Evolutionary conservation across 2,797 vertebrate species (phyloP).

Genomic region (Uromys caudimaculatus): DNA sequence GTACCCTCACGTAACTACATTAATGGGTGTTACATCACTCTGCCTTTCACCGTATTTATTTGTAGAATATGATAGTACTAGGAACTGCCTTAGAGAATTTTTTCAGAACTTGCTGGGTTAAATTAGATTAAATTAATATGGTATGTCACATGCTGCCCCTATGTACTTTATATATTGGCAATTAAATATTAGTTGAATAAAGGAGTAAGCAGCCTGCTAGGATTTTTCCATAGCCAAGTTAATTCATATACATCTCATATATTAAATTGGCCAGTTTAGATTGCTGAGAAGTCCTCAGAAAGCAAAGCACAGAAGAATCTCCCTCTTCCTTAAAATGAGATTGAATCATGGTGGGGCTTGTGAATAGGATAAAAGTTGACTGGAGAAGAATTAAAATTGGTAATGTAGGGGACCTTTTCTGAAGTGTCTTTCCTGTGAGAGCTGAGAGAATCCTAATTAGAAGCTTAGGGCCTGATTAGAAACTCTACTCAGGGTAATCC

Average conservation of each 20-base stretch:
- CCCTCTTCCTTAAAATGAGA: not conserved
- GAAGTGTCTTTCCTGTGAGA: constrained; percentile 8
- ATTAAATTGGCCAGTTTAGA: not conserved
- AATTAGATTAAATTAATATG: not conserved
- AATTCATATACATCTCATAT: not conserved
- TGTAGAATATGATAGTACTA: not conserved
- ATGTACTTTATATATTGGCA: not conserved
- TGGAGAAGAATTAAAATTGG: not conserved
- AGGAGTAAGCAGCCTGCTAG: not conserved
- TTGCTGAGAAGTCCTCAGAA: not conserved
- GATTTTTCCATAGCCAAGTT: not conserved
- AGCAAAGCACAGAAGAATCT: not conserved
- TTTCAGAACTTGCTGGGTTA: not conserved
- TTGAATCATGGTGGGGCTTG: not conserved
- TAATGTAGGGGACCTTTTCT: not conserved
- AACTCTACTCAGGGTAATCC: not conserved
- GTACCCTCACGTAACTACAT: not conserved
- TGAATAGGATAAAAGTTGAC: not conserved
- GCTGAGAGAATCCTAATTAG: constrained; percentile 65
- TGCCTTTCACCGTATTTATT: not conserved
- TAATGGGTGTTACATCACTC: not conserved
- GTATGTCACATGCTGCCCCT: not conserved
- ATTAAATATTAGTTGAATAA: not conserved
- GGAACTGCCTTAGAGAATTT: rapidly evolving
- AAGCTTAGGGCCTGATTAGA: constrained; percentile 66